phyloP scores from a whole-genome alignment of 2,888 invertebrate species.

The Lycocerus yunnanus region DNA sequence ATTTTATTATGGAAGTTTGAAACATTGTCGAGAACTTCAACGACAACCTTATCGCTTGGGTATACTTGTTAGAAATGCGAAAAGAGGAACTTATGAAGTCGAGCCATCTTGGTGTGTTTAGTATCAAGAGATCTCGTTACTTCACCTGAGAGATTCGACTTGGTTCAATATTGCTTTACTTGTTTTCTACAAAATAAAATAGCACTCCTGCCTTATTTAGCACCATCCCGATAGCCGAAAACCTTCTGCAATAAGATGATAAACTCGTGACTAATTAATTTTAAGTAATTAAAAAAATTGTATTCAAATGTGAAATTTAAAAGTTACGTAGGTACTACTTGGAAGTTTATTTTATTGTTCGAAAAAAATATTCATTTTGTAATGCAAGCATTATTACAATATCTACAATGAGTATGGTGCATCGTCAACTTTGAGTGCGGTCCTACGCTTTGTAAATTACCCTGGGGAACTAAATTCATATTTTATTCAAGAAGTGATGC shows the following conservation, averaged over 20 bases:
- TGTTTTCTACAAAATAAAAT: slow-evolving; percentile 20
- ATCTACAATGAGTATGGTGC: slow-evolving; percentile 26
- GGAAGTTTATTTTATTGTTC: neutral
- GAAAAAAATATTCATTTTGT: slow-evolving; percentile 3
- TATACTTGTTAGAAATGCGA: slow-evolving; percentile 25
- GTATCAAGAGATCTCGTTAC: slow-evolving; percentile 29
- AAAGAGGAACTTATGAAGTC: slow-evolving; percentile 21
- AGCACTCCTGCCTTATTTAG: slow-evolving; percentile 16
- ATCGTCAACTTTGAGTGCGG: slow-evolving; percentile 30
- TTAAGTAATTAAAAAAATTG: neutral
- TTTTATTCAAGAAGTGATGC: slow-evolving; percentile 32
- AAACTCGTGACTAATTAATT: neutral
- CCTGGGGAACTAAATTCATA: slow-evolving; percentile 29
- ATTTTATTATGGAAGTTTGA: slow-evolving; percentile 1
- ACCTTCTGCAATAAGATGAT: neutral
- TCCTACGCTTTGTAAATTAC: slow-evolving; percentile 31
- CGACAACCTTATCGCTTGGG: slow-evolving; percentile 21
- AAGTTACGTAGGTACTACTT: too few relatives aligned
- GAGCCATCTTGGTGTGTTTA: slow-evolving; percentile 21
- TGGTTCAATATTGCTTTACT: slow-evolving; percentile 27
- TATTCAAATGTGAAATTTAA: neutral
- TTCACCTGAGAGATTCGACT: slow-evolving; percentile 29
- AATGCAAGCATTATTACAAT: slow-evolving; percentile 17
- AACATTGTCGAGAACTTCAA: neutral
- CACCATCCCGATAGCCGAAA: neutral